A percentile compares a stretch with the other conserved stretches of the same genome.
phyloP scores from a whole-genome alignment of 1,140 invertebrate species.

The Drosophila kepulauana region DNA sequence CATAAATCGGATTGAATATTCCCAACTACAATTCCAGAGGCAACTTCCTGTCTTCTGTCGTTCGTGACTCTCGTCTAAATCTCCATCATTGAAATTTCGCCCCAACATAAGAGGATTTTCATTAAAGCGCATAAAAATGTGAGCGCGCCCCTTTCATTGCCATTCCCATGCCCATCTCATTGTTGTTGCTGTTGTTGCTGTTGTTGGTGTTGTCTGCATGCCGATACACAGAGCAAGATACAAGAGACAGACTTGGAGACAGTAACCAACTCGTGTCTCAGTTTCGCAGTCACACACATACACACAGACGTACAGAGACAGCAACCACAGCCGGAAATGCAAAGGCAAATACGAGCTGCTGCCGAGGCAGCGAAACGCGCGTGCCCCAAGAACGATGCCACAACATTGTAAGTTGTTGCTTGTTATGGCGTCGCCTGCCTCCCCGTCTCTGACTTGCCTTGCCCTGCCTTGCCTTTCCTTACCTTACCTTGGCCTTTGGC shows the following conservation, averaged over 20 bases:
- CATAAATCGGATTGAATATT: too few species aligned
- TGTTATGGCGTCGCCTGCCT: conserved; percentile 16
- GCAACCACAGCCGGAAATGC: conserved; percentile 66
- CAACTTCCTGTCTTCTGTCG: conserved; percentile 25
- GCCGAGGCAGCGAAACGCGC: conserved; percentile 35
- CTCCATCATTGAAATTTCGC: conserved; percentile 23
- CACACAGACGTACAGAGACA: background rate
- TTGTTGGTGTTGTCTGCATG: conserved; percentile 7
- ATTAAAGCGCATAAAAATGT: conserved; percentile 78
- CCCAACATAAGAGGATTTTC: conserved; percentile 76
- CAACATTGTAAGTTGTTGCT: conserved; percentile 22
- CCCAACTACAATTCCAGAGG: too few species aligned
- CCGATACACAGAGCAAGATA: conserved; percentile 21
- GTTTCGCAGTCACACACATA: background rate
- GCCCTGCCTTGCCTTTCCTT: background rate
- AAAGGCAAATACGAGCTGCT: conserved; percentile 29
- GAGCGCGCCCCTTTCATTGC: background rate
- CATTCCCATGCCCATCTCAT: background rate
- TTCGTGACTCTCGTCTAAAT: conserved; percentile 6
- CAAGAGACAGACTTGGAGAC: background rate
- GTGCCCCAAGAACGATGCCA: conserved; percentile 57
- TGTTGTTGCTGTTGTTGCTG: background rate
- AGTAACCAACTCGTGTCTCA: conserved; percentile 16
- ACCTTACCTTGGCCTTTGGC: conserved; percentile 40
- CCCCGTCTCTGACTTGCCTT: conserved; percentile 6